Base-by-base conservation (phyloP, 1,140 invertebrate species). In the Phthorimaea operculella region DNA sequence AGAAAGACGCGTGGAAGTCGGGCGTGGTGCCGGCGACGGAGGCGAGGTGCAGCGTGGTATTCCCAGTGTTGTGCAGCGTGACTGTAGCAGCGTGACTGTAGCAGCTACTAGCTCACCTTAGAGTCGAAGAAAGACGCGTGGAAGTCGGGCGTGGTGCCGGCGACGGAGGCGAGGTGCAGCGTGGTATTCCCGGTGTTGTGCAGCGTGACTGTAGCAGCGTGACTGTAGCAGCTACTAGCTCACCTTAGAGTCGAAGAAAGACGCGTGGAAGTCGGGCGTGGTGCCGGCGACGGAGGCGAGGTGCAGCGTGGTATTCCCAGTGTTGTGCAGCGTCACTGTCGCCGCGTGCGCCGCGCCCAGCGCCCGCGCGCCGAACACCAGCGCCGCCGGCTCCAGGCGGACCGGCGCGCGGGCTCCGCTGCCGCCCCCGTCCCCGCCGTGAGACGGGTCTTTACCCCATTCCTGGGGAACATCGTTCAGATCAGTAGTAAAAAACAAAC, bases 171-270 rank as follows among this genome's bases (percentile, higher is more conserved):
- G 52, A 84, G 74, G 51, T 84, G 81, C 58, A 84, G 55, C 44
- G 81, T 82, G 39, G 68, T 63, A 69, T 84, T 82, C 62, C 66
- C 76, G 33, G 66, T 65, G 66, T 83, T 83, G 68, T 72, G 74
- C 59, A 83, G 60, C 39, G 76, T 75, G 59, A 83, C 77, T 52
- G 62, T 54, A 50, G 72, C 63, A 15, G n/a, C n/a, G n/a, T n/a
- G n/a, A n/a, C n/a, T n/a, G n/a, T n/a, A n/a, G n/a, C n/a, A n/a
- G n/a, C n/a, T n/a, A n/a, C n/a, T n/a, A 12, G 36, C 11, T 18
- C 58, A 82, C 81, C 77, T 84, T 84, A 21, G 81, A 68, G 21
- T 84, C 77, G 54, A 84, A 84, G 65, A 84, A 84, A 8, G 79
- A 82, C 6, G 81, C 79, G 56, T 84, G 76, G 65, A 82, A 84